Evolutionary conservation across 2,113 vertebrate genomes (phyloP).

Genomic region (Engraulis encrasicolus): DNA sequence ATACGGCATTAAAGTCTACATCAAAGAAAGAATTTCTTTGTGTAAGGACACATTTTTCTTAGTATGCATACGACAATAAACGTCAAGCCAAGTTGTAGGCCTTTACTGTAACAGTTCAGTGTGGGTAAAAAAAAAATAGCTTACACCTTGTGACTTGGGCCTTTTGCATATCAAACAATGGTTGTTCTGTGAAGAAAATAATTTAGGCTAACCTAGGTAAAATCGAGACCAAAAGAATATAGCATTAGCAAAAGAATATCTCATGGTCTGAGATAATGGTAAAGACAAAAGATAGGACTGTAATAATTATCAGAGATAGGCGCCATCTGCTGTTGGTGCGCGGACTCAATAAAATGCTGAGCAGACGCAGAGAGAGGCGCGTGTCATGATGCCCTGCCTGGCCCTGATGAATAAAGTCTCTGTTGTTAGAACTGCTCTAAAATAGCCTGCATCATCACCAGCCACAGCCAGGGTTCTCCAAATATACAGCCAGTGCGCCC

Average conservation of each 20-base stretch:
- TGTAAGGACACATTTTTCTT: too few relatives aligned
- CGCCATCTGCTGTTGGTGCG: neutral
- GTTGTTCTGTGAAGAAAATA: too few relatives aligned
- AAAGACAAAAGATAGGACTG: neutral
- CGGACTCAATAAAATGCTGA: neutral
- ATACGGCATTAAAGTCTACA: too few relatives aligned
- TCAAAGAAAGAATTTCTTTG: too few relatives aligned
- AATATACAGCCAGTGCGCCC: neutral
- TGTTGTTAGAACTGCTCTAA: neutral
- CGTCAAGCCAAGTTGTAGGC: too few relatives aligned
- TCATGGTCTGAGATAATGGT: neutral
- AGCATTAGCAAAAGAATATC: neutral
- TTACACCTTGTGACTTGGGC: too few relatives aligned
- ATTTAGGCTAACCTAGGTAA: too few relatives aligned
- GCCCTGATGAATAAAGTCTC: neutral
- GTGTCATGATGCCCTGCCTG: neutral
- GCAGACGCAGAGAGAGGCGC: conserved; percentile 12
- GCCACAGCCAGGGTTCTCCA: neutral
- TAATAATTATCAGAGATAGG: neutral
- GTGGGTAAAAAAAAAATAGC: too few relatives aligned
- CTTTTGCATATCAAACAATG: too few relatives aligned
- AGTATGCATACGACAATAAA: too few relatives aligned
- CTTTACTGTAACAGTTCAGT: too few relatives aligned
- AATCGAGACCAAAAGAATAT: too few relatives aligned
- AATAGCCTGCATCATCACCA: neutral